Base-by-base conservation (phyloP, 2,888 invertebrate genomes). In the Loripinus fragilis region DNA sequence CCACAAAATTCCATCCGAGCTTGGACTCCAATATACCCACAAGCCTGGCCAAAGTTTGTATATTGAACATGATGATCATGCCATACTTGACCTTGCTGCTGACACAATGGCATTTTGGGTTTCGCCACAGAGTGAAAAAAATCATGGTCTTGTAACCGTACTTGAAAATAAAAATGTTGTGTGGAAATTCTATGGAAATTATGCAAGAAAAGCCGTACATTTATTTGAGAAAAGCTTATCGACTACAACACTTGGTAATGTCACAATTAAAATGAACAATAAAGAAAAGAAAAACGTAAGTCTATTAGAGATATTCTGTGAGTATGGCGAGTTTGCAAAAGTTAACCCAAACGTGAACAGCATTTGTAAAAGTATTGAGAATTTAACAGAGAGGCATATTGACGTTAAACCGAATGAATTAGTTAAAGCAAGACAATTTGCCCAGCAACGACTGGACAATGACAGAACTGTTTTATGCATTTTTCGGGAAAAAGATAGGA, bases 51-150 rank as follows among this genome's bases (percentile, higher is more conserved):
- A 42, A 28, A 15, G 7, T 17, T 38, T 80, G n/a, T 28, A 28
- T 15, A 28, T 80, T 12, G 0, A 0, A n/a, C 60, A 66, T 7
- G 30, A 69, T 23, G 25, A 76, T 41, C 10, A 33, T 0, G 55
- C 65, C 15, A 69, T 76, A 38, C 35, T 72, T 15, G 60, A 80
- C 1, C 20, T 80, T 20, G 76, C 66, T n/a, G 35, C 69, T 5
- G 55, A 76, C 20, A 60, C 48, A 1, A 12, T 75, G 20, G 25
- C 55, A 41, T 28, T 35, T 10, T 41, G 60, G 45, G n/a, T 45
- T 20, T 8, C 15, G 12, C 30, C 17, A 20, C n/a, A 55, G 10
- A n/a, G 0, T 17, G n/a, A 3, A 7, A 20, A n/a, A 25, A 20
- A 28, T 28, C 2, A 48, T 30, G 42, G 38, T 8, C 2, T 45